These are phyloP conservation scores for Saturnia japonica DNA, from an alignment of 2,888 invertebrate genomes.

Conservation along the genomic window DNA sequence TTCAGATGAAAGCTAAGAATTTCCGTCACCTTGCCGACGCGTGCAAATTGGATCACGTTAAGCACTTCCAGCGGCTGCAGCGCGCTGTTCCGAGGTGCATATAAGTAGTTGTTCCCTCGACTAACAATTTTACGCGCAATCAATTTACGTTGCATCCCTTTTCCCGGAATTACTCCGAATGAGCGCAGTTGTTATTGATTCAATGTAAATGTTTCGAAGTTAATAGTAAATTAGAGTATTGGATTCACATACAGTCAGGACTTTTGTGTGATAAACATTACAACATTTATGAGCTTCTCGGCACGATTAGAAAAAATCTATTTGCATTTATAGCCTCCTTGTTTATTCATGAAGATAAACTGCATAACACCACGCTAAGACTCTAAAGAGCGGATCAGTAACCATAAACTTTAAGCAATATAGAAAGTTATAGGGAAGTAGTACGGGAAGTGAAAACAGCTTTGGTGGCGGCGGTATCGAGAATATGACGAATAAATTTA, in stretches of 20 bases:
- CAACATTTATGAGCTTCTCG: too few species aligned
- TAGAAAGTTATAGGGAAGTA: too few species aligned
- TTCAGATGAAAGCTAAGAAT: slow-evolving; percentile 33
- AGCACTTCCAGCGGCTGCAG: slow-evolving; percentile 33
- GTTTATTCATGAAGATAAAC: too few species aligned
- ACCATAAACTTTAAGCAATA: too few species aligned
- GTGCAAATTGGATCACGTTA: slow-evolving; percentile 63
- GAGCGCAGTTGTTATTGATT: slow-evolving; percentile 3
- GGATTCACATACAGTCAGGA: neutral
- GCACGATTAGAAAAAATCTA: too few species aligned
- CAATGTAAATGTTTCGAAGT: neutral
- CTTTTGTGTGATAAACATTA: too few species aligned
- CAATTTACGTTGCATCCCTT: slow-evolving; percentile 62
- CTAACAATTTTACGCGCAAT: slow-evolving; percentile 74
- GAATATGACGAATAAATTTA: too few species aligned
- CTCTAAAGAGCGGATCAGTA: too few species aligned
- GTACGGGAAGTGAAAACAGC: too few species aligned
- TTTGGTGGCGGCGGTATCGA: too few species aligned
- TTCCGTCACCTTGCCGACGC: slow-evolving; percentile 44
- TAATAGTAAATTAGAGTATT: neutral
- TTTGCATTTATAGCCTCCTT: too few species aligned
- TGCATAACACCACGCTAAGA: too few species aligned
- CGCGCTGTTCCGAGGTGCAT: slow-evolving; percentile 55
- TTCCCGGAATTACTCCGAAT: slow-evolving; percentile 44
- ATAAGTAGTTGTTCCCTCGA: slow-evolving; percentile 65